Base-by-base conservation (phyloP, 2,888 invertebrate genomes). In the Cephalotes varians region DNA sequence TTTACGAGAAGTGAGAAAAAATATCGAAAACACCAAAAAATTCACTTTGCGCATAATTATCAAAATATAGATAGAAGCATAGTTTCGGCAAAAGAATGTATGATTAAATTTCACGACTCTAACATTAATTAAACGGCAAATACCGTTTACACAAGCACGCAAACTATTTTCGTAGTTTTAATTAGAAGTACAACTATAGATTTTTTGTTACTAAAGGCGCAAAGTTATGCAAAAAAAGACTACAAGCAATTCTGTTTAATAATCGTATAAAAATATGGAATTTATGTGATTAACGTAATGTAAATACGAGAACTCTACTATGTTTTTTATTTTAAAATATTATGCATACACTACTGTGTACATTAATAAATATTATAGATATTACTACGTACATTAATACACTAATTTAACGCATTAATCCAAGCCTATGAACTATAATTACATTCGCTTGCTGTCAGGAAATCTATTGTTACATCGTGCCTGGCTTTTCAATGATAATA, bases 81-180 rank as follows among this genome's bases (percentile, higher is more conserved):
- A 62, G 49, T 62, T 34, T 49, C 12, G 34, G 10, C 18, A 25
- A 34, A 47, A 34, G 25, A 74, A 74, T 74, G 49, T 60, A 62
- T 49, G 7, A 62, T 25, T 25, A 74, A 49, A 49, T 62, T 62
- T 62, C 60, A 40, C 51, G 51, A 71, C 34, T 51, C 49, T 51
- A 71, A 28, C 28, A 54, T 25, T 34, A 37, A 51, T 34, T 56
- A 28, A 71, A 54, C 40, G 12, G 31, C 31, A 34, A 69, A 31
- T 49, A 56, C 25, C 25, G n/a, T 51, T 34, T 34, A 21, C 49
- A 31, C 71, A 71, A 34, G 71, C 71, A 71, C n/a, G 71, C 21
- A 3, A 54, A 71, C 54, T 54, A 34, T 56, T 71, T 40, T 49
- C 28, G 25, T 56, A 71, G 54, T 71, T 54, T 25, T 25, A 56